Conservation (phyloP, 2,888 invertebrate species). For the Choristoneura rosaceana region DNA sequence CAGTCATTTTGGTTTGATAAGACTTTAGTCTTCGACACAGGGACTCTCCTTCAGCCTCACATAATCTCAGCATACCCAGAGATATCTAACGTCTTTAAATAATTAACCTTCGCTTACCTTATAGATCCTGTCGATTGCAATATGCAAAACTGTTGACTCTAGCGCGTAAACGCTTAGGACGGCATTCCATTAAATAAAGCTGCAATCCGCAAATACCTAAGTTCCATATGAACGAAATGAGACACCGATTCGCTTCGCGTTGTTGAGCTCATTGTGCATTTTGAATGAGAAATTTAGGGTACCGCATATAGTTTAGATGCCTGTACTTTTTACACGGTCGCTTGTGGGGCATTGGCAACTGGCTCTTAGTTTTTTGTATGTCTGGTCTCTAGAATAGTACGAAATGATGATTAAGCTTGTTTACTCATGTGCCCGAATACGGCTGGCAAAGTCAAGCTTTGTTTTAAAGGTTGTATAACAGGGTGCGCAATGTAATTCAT, state of each 20-base stretch:
- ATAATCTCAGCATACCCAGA: not conserved
- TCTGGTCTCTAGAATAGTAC: not conserved
- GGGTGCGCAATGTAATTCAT: too few relatives aligned
- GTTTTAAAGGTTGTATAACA: too few relatives aligned
- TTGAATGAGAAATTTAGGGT: constrained; percentile 7
- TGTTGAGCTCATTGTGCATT: constrained; percentile 19
- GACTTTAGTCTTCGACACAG: too few relatives aligned
- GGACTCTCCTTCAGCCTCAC: too few relatives aligned
- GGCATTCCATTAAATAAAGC: not conserved
- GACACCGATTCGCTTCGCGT: constrained; percentile 51
- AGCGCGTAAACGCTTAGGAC: constrained; percentile 18
- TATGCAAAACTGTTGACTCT: constrained; percentile 32
- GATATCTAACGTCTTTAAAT: not conserved
- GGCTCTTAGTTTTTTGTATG: not conserved
- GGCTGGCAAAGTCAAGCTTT: too few relatives aligned
- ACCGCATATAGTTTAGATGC: not conserved
- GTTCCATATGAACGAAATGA: constrained; percentile 27
- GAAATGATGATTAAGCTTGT: not conserved
- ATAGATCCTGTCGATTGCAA: constrained; percentile 17
- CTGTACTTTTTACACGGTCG: not conserved
- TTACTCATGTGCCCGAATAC: too few relatives aligned
- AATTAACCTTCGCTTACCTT: constrained; percentile 5
- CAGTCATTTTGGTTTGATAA: too few relatives aligned
- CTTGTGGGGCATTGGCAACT: not conserved
- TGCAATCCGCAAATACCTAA: constrained; percentile 27